A percentile compares a stretch with the other conserved stretches of the same genome.
Evolutionary conservation across 2,888 invertebrate genomes (phyloP).

Genomic region (Mongoloraphidia duomilia): DNA sequence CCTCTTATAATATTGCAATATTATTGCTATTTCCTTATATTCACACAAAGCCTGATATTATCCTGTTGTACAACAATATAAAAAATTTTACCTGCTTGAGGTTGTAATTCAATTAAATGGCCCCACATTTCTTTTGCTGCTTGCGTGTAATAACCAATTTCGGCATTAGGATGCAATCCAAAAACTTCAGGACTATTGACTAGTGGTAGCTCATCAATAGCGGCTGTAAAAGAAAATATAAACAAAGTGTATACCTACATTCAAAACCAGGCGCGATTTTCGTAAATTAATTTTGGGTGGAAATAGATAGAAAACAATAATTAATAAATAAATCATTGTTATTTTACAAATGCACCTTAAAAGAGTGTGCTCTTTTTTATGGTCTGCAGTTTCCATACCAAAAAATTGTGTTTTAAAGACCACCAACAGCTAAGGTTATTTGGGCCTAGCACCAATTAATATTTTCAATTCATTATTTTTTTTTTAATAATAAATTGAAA

Average conservation of each 20-base stretch:
- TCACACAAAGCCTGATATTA: not conserved
- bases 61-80: constrained; percentile 1
- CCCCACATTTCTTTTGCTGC: constrained; percentile 77
- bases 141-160: constrained; percentile 85
- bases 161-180: constrained; percentile 88
- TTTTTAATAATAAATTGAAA: too few species aligned
- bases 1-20: not conserved
- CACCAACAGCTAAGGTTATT: too few species aligned
- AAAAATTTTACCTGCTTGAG: constrained; percentile 60
- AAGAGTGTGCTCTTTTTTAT: not conserved
- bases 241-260: not conserved
- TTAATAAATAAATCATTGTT: not conserved
- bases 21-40: not conserved
- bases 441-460: too few species aligned
- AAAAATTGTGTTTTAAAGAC: too few species aligned
- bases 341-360: not conserved
- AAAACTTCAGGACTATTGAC: constrained; percentile 82
- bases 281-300: not conserved
- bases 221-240: constrained; percentile 34
- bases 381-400: too few species aligned
- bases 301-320: not conserved
- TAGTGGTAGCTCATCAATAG: constrained; percentile 67
- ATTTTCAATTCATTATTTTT: too few species aligned
- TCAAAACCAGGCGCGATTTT: not conserved
- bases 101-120: constrained; percentile 76